These are phyloP conservation scores for Hippocampus guttulatus DNA, from an alignment of 2,113 vertebrate species.

Conservation along the genomic window DNA sequence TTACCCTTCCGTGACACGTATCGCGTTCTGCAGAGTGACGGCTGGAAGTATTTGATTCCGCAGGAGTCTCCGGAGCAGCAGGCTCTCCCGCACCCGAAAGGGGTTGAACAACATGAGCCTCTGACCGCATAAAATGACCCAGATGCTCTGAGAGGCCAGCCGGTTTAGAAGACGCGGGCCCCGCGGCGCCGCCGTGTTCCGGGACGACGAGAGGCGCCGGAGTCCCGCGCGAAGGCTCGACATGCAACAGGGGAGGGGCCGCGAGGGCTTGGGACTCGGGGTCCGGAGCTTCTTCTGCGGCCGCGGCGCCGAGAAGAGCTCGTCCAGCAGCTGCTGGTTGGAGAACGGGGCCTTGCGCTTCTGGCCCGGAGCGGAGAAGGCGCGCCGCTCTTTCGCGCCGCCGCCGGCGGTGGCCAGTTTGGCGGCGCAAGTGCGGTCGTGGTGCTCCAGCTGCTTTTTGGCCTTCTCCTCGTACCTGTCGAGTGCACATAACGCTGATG, in stretches of 20 bases:
- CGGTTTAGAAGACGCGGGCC: conserved; percentile 77
- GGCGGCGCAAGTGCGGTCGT: conserved; percentile 59
- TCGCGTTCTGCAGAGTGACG: conserved; percentile 78
- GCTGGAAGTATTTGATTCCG: conserved; percentile 84
- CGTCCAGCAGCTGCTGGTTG: conserved; percentile 84
- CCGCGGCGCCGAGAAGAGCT: conserved; percentile 77
- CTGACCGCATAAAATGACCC: conserved; percentile 80
- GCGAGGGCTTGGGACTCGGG: conserved; percentile 51
- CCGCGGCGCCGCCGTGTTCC: conserved; percentile 41
- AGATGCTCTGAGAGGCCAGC: conserved; percentile 83
- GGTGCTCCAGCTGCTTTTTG: conserved; percentile 76
- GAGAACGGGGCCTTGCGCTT: conserved; percentile 76
- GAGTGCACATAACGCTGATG: background rate
- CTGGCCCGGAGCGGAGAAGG: conserved; percentile 54
- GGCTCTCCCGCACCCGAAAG: conserved; percentile 86
- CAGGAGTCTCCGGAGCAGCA: conserved; percentile 85
- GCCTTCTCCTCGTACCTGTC: conserved; percentile 85
- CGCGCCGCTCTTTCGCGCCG: conserved; percentile 45
- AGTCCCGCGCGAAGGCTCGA: conserved; percentile 71
- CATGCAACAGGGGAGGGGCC: conserved; percentile 79
- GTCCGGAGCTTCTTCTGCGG: conserved; percentile 69
- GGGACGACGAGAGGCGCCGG: conserved; percentile 59
- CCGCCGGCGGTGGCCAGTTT: conserved; percentile 69
- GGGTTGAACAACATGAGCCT: conserved; percentile 86
- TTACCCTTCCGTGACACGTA: conserved; percentile 88